Conservation (phyloP, 2,888 invertebrate genomes). For the Cyclophora punctaria region DNA sequence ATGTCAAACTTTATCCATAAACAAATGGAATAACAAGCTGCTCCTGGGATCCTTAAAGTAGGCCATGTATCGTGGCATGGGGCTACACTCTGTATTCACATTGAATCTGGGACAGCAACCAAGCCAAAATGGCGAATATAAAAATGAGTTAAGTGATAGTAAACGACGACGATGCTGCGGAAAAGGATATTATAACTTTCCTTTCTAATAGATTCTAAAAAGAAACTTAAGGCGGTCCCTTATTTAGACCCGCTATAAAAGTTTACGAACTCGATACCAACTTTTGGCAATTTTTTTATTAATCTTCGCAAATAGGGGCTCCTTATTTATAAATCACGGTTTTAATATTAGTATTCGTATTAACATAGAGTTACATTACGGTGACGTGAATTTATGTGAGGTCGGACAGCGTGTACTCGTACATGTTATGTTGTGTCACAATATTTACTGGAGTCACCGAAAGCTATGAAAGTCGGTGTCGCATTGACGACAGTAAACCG, state of each 20-base stretch:
- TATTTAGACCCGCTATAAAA: slow-evolving; percentile 37
- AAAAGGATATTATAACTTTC: slow-evolving; percentile 51
- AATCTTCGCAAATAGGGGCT: slow-evolving; percentile 12
- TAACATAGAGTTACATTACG: slow-evolving; percentile 3
- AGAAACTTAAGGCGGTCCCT: slow-evolving; percentile 28
- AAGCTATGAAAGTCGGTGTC: neutral
- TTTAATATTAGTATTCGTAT: neutral
- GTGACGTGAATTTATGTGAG: neutral
- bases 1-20: slow-evolving; percentile 14
- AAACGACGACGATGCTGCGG: slow-evolving; percentile 43
- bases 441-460: neutral
- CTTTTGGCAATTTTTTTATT: slow-evolving; percentile 17
- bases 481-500: slow-evolving; percentile 6
- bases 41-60: slow-evolving; percentile 41
- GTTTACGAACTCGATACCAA: slow-evolving; percentile 23
- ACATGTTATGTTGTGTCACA: neutral
- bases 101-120: slow-evolving; percentile 54
- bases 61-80: slow-evolving; percentile 55
- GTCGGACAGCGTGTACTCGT: too few relatives aligned
- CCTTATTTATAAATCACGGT: neutral
- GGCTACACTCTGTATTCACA: slow-evolving; percentile 55
- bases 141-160: slow-evolving; percentile 69
- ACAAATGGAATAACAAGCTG: slow-evolving; percentile 38
- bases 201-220: slow-evolving; percentile 52
- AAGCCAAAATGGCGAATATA: slow-evolving; percentile 60